Evolutionary conservation across 2,797 vertebrate genomes (phyloP).

Genomic region (Cyprinella venusta): DNA sequence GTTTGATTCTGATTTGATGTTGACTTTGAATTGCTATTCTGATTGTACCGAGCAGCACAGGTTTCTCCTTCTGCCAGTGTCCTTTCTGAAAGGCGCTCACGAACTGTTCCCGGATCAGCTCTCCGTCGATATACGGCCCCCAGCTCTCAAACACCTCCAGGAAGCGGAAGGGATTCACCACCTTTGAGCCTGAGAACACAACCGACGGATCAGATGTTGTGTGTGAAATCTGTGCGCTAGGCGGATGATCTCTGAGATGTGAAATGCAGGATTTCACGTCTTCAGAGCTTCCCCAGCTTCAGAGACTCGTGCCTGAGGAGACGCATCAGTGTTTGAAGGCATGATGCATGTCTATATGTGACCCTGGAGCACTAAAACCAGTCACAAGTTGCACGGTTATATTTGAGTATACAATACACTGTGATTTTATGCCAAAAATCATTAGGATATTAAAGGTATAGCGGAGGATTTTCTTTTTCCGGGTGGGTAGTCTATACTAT

Average conservation of each 20-base stretch:
- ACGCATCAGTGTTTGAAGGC: not conserved
- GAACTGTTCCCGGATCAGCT: conserved; percentile 75
- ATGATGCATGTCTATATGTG: not conserved
- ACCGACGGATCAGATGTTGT: not conserved
- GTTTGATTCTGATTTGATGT: not conserved
- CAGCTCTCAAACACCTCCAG: conserved; percentile 81
- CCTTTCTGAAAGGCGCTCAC: conserved; percentile 75
- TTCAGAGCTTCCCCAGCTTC: conserved; percentile 76
- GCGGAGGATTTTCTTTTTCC: too few species aligned
- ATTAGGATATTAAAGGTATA: too few species aligned
- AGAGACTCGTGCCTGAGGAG: conserved; percentile 74
- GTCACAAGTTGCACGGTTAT: too few species aligned
- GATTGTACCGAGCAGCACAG: conserved; percentile 73
- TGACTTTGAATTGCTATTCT: not conserved
- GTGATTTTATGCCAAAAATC: too few species aligned
- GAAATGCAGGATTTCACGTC: not conserved
- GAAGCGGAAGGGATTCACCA: conserved; percentile 78
- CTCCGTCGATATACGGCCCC: conserved; percentile 76
- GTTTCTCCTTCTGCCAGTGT: conserved; percentile 79
- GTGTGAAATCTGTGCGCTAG: not conserved
- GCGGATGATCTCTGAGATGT: not conserved
- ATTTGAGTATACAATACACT: too few species aligned
- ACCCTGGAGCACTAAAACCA: too few species aligned
- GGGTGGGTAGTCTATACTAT: too few species aligned
- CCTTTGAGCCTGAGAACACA: conserved; percentile 69